These are phyloP conservation scores for Amblyjoppa proteus DNA, from an alignment of 2,888 invertebrate genomes.

Conservation along the genomic window DNA sequence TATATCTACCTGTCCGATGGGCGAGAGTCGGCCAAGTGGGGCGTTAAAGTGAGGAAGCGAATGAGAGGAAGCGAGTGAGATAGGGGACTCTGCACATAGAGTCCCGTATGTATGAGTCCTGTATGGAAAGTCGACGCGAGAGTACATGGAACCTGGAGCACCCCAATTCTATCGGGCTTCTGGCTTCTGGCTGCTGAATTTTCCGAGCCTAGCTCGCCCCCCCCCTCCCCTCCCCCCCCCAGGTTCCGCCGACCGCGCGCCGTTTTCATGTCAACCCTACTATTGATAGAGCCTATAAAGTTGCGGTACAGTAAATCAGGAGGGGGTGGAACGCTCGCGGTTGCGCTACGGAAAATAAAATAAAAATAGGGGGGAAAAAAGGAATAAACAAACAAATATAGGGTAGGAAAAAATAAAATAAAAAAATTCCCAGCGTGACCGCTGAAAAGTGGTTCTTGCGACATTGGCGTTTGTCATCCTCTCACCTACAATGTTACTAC, in stretches of 20 bases:
- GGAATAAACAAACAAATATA: slow-evolving; percentile 23
- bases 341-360: slow-evolving; percentile 31
- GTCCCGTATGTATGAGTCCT: background rate
- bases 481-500: slow-evolving; percentile 24
- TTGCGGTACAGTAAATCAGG: slow-evolving; percentile 66
- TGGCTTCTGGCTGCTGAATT: slow-evolving; percentile 56
- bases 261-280: slow-evolving; percentile 61
- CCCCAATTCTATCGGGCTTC: slow-evolving; percentile 23
- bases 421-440: slow-evolving; percentile 28
- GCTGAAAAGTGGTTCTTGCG: slow-evolving; percentile 44
- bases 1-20: slow-evolving; percentile 60
- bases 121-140: background rate
- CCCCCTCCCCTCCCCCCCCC: background rate
- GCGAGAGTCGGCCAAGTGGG: slow-evolving; percentile 22
- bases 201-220: slow-evolving; percentile 47
- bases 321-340: slow-evolving; percentile 40
- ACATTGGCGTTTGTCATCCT: slow-evolving; percentile 51
- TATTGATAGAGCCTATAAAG: slow-evolving; percentile 65
- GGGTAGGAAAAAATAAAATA: background rate
- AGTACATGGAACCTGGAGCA: background rate
- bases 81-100: slow-evolving; percentile 23
- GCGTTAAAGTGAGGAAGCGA: slow-evolving; percentile 33
- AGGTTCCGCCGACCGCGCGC: slow-evolving; percentile 38
- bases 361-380: slow-evolving; percentile 16
- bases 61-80: slow-evolving; percentile 47